Percentiles rank a stretch among this genome's conserved stretches.
Conservation (phyloP, 2,888 invertebrate species). For the Agrochola lota region DNA sequence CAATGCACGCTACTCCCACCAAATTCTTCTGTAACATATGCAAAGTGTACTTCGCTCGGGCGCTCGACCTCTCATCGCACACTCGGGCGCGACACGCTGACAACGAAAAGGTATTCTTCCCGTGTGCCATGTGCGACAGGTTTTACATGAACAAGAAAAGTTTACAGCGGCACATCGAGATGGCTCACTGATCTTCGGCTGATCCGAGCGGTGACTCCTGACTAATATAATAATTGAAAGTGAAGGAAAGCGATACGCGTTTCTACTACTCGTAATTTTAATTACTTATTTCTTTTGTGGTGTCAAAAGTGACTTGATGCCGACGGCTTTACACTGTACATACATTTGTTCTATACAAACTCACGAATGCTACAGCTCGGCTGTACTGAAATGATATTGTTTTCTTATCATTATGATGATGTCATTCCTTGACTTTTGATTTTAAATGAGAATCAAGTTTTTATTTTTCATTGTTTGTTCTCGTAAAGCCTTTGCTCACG, state of each 20-base stretch:
- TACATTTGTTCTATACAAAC: slow-evolving; percentile 54
- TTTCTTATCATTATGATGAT: slow-evolving; percentile 67
- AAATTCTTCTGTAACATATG: slow-evolving; percentile 91
- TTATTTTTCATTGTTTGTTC: slow-evolving; percentile 70
- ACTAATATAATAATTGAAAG: slow-evolving; percentile 50
- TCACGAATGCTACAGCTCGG: slow-evolving; percentile 55
- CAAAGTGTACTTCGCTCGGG: slow-evolving; percentile 88
- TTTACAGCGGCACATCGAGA: slow-evolving; percentile 89
- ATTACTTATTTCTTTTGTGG: slow-evolving; percentile 46
- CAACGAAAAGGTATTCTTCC: slow-evolving; percentile 90
- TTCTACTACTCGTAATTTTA: slow-evolving; percentile 55
- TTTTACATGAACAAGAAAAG: slow-evolving; percentile 90
- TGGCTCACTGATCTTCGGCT: slow-evolving; percentile 85
- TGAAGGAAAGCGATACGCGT: slow-evolving; percentile 57
- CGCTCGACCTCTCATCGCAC: slow-evolving; percentile 86
- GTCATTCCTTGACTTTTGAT: slow-evolving; percentile 80
- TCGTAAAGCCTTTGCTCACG: slow-evolving; percentile 83
- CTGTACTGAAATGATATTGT: slow-evolving; percentile 64
- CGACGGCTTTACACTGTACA: slow-evolving; percentile 61
- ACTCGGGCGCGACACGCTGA: slow-evolving; percentile 88
- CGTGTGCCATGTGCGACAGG: slow-evolving; percentile 90
- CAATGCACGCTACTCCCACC: slow-evolving; percentile 88
- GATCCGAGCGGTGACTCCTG: slow-evolving; percentile 38
- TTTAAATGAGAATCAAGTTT: slow-evolving; percentile 70
- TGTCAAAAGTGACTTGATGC: slow-evolving; percentile 44